Evolutionary conservation across 2,797 vertebrate genomes (phyloP).

Genomic region (Distichodus sexfasciatus): DNA sequence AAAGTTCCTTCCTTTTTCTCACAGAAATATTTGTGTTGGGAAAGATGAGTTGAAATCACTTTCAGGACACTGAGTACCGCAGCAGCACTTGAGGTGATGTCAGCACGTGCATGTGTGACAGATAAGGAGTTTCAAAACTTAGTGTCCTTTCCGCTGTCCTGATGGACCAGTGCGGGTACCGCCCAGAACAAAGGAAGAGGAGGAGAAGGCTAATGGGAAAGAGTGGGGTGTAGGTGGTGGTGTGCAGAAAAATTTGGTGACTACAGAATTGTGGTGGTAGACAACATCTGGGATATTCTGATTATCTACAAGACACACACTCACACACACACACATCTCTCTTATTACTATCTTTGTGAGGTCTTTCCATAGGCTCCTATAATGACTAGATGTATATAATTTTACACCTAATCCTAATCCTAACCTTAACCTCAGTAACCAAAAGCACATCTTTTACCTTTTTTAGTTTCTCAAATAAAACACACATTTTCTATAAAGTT

Average conservation of each 20-base stretch:
- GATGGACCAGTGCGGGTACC: constrained; percentile 50
- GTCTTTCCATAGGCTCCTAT: no score
- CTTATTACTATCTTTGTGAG: no score
- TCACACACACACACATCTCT: constrained; percentile 25
- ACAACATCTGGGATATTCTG: constrained; percentile 41
- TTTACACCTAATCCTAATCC: no score
- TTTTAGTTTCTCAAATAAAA: no score
- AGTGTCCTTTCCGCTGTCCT: constrained; percentile 36
- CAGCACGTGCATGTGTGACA: constrained; percentile 27
- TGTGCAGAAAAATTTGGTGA: constrained; percentile 11
- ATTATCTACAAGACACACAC: constrained; percentile 44
- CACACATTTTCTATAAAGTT: no score
- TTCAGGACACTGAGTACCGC: constrained; percentile 39
- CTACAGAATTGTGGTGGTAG: constrained; percentile 35
- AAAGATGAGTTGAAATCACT: constrained; percentile 29
- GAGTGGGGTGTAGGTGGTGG: background rate
- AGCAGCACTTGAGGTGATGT: constrained; percentile 39
- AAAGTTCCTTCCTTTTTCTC: constrained; percentile 33
- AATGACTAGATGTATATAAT: no score
- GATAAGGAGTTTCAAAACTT: constrained; percentile 41
- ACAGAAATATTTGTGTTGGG: constrained; percentile 13
- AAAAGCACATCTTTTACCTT: no score
- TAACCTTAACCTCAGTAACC: no score
- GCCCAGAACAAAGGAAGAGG: constrained; percentile 51
- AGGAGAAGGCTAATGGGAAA: constrained; percentile 44